phyloP scores from a whole-genome alignment of 2,888 invertebrate genomes.

The Caenorhabditis sulstoni region DNA sequence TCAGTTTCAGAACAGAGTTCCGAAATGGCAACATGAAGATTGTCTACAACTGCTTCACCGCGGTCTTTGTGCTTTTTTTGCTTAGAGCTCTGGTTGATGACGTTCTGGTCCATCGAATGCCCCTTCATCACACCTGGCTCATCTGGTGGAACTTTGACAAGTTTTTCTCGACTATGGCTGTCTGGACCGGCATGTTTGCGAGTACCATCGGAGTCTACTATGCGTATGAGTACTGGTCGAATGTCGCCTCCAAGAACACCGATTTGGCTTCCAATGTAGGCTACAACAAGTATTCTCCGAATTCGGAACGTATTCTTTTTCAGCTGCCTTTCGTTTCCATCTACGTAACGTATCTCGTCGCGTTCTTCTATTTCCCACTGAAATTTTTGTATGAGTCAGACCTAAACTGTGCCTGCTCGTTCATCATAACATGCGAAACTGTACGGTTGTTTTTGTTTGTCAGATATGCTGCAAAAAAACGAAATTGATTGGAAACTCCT shows the following conservation, averaged over 20 bases:
- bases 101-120: conserved; percentile 74
- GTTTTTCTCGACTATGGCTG: conserved; percentile 72
- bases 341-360: conserved; percentile 71
- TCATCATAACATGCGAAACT: conserved; percentile 80
- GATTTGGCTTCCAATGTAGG: conserved; percentile 31
- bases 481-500: neutral
- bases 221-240: conserved; percentile 72
- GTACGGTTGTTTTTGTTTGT: conserved; percentile 52
- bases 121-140: conserved; percentile 78
- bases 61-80: conserved; percentile 72
- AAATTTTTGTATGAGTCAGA: conserved; percentile 73
- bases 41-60: conserved; percentile 76
- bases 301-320: too few relatives aligned
- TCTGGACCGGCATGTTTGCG: conserved; percentile 75
- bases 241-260: conserved; percentile 65
- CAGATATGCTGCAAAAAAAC: neutral
- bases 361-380: conserved; percentile 76
- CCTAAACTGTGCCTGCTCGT: conserved; percentile 78
- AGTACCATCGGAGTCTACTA: conserved; percentile 73
- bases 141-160: conserved; percentile 79
- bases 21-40: conserved; percentile 69
- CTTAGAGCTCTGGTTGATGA: conserved; percentile 74
- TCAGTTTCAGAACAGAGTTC: conserved; percentile 58
- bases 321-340: conserved; percentile 61
- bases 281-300: neutral